Conservation (phyloP, 2,888 invertebrate species). For the Ommatoiulus sabulosus region DNA sequence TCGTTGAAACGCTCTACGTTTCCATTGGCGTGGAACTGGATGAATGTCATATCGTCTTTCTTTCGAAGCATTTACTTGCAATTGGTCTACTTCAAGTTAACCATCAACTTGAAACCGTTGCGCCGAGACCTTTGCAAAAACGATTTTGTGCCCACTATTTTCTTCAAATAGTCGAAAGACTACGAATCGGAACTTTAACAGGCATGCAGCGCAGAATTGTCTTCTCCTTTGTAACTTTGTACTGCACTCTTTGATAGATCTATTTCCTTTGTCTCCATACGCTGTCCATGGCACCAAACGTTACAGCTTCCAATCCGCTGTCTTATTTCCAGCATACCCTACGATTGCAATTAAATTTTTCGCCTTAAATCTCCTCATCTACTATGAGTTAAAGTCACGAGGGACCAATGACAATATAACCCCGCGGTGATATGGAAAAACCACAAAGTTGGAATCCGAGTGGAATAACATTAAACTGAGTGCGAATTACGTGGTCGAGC, state of each 20-base stretch:
- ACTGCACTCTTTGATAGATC: neutral
- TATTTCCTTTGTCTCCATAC: neutral
- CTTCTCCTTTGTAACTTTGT: neutral
- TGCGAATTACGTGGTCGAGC: neutral
- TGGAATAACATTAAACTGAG: conserved; percentile 11
- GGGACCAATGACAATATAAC: conserved; percentile 21
- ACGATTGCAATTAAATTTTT: neutral
- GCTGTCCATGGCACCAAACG: neutral
- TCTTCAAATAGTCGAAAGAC: neutral
- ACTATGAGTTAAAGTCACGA: neutral
- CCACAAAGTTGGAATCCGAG: neutral
- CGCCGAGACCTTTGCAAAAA: conserved; percentile 1
- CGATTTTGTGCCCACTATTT: neutral
- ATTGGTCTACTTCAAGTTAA: neutral
- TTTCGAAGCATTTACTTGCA: neutral
- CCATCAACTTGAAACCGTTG: conserved; percentile 4
- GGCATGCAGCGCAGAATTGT: neutral
- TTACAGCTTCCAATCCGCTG: neutral
- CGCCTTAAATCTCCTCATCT: neutral
- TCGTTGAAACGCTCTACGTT: neutral
- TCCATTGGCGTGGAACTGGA: neutral
- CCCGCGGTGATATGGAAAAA: neutral
- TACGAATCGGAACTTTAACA: neutral
- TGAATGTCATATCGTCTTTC: neutral
- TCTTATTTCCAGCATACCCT: no score